These are phyloP conservation scores for Sarcophaga rosellei DNA, from an alignment of 2,888 invertebrate genomes.

Conservation along the genomic window DNA sequence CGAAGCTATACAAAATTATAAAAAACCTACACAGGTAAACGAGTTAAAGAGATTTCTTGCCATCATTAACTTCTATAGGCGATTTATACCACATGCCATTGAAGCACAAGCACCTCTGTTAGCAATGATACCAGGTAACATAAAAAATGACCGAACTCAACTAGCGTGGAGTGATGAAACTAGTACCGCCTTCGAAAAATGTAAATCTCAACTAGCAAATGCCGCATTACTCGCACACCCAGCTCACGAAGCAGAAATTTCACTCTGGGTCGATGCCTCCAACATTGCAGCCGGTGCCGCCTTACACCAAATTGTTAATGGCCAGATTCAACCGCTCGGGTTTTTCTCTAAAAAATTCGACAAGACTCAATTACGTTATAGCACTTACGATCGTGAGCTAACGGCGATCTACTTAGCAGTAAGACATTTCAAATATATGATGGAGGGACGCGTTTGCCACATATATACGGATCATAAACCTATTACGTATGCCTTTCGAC, in stretches of 20 bases:
- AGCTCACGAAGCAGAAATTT: constrained; percentile 17
- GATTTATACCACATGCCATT: no score
- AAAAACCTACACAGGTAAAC: no score
- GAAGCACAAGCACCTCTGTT: constrained; percentile 37
- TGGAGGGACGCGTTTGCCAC: constrained; percentile 32
- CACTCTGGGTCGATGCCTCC: constrained; percentile 55
- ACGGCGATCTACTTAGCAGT: no score
- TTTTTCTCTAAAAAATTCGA: constrained; percentile 53
- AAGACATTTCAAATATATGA: constrained; percentile 56
- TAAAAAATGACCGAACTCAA: constrained; percentile 42
- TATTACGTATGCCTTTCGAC: constrained; percentile 31
- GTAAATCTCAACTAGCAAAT: constrained; percentile 19
- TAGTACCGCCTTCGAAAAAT: constrained; percentile 32
- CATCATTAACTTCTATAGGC: no score
- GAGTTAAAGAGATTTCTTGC: no score
- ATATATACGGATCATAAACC: no score
- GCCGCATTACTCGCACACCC: constrained; percentile 30
- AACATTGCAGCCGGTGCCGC: constrained; percentile 17
- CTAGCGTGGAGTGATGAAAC: constrained; percentile 28
- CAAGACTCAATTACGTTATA: constrained; percentile 47
- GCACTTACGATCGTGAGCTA: constrained; percentile 62
- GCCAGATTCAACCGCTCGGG: constrained; percentile 1
- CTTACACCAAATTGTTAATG: constrained; percentile 34
- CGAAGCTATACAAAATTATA: constrained; percentile 13
- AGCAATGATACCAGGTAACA: constrained; percentile 44